phyloP scores from a whole-genome alignment of 2,888 invertebrate species.

The Girardia tigrina region DNA sequence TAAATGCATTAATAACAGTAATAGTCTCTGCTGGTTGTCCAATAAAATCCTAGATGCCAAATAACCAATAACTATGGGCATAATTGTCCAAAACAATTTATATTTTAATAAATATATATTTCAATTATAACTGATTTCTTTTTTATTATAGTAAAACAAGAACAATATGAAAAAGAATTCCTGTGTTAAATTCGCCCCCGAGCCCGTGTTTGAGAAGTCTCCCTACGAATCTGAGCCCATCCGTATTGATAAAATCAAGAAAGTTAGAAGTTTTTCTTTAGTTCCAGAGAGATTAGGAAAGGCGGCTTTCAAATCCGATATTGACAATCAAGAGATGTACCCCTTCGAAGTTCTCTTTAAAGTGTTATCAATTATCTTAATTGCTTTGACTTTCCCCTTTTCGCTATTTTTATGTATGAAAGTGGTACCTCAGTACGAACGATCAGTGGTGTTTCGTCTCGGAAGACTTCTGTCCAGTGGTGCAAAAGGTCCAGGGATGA shows the following conservation, averaged over 20 bases:
- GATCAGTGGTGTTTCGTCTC: constrained; percentile 43
- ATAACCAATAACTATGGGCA: too few relatives aligned
- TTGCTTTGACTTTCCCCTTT: constrained; percentile 41
- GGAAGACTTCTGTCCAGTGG: constrained; percentile 39
- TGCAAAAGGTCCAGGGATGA: constrained; percentile 41
- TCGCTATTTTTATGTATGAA: constrained; percentile 41
- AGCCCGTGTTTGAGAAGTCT: constrained; percentile 4
- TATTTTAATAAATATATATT: too few relatives aligned
- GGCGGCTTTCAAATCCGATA: background rate
- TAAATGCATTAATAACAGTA: too few relatives aligned
- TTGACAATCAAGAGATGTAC: constrained; percentile 31
- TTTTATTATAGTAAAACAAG: too few relatives aligned
- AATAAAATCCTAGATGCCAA: too few relatives aligned
- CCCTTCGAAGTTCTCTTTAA: constrained; percentile 25
- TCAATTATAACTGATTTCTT: too few relatives aligned
- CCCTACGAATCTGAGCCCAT: constrained; percentile 1
- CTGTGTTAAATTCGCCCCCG: background rate
- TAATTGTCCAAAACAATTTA: too few relatives aligned
- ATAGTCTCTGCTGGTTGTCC: too few relatives aligned
- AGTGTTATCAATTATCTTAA: constrained; percentile 18
- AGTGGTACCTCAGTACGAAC: constrained; percentile 43
- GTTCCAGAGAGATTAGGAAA: constrained; percentile 32
- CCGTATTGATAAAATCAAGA: background rate
- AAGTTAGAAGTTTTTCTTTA: constrained; percentile 30
- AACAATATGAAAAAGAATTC: background rate